phyloP scores from a whole-genome alignment of 2,888 invertebrate species.

The Bibio marci region DNA sequence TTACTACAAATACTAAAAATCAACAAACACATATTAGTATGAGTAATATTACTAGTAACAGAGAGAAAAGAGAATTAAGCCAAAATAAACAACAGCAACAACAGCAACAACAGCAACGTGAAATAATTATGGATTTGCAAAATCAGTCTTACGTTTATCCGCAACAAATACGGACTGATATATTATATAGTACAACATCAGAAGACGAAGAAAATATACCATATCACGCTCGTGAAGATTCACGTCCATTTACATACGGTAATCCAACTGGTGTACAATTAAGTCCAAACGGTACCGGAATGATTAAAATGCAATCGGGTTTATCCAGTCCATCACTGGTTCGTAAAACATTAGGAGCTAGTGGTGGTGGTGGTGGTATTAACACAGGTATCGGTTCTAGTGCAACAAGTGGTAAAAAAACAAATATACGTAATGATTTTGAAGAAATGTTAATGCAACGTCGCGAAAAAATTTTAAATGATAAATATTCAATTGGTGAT shows the following conservation, averaged over 20 bases:
- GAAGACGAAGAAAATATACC: constrained; percentile 48
- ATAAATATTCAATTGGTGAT: constrained; percentile 14
- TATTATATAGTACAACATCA: constrained; percentile 6
- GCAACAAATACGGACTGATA: constrained; percentile 27
- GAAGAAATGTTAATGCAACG: constrained; percentile 28
- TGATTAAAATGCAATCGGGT: constrained; percentile 54
- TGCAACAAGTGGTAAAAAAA: constrained; percentile 27
- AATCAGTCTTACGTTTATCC: constrained; percentile 26
- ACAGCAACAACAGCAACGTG: not conserved
- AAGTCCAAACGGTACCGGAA: constrained; percentile 31
- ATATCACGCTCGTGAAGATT: constrained; percentile 80
- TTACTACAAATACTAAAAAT: too few relatives aligned
- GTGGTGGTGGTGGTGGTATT: constrained; percentile 8
- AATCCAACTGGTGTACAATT: constrained; percentile 23
- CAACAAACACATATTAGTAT: too few relatives aligned
- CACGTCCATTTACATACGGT: constrained; percentile 79
- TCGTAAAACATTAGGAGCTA: constrained; percentile 45
- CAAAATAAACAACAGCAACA: not conserved
- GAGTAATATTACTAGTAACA: too few relatives aligned
- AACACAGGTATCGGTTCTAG: constrained; percentile 19
- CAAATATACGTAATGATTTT: constrained; percentile 25
- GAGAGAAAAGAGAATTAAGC: too few relatives aligned
- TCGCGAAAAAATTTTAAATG: constrained; percentile 26
- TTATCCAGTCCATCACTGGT: constrained; percentile 72
- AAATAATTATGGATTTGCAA: constrained; percentile 9